phyloP scores from a whole-genome alignment of 1,140 invertebrate genomes.

The Drosophila triauraria region DNA sequence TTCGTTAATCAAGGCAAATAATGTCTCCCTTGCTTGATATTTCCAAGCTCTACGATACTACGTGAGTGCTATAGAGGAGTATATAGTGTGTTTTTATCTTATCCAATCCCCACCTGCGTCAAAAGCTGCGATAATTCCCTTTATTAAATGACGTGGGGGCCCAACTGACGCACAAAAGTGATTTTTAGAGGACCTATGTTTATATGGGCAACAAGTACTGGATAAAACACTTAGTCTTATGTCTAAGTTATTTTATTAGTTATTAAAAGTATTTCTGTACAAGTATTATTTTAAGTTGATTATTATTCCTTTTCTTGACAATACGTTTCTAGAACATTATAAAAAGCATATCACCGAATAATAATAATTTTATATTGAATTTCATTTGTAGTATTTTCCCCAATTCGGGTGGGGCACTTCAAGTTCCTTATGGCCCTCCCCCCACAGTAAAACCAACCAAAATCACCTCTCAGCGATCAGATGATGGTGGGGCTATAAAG shows the following conservation, averaged over 20 bases:
- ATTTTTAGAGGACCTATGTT: slow-evolving; percentile 1
- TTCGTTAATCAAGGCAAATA: slow-evolving; percentile 4
- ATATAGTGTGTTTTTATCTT: slow-evolving; percentile 19
- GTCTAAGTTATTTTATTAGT: too few relatives aligned
- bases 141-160: slow-evolving; percentile 3
- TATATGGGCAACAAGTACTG: neutral
- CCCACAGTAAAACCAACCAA: neutral
- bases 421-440: neutral
- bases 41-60: slow-evolving; percentile 9
- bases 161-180: slow-evolving; percentile 12
- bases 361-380: neutral
- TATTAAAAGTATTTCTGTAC: too few relatives aligned
- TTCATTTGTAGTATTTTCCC: neutral
- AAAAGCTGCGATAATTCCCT: slow-evolving; percentile 7
- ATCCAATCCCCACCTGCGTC: slow-evolving; percentile 29
- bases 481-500: slow-evolving; percentile 8
- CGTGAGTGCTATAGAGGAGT: slow-evolving; percentile 3
- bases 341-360: neutral
- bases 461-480: slow-evolving; percentile 2
- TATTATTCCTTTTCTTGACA: too few relatives aligned
- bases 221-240: too few relatives aligned
- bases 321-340: too few relatives aligned
- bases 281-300: too few relatives aligned
- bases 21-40: neutral
- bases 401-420: neutral